Evolutionary conservation across 37 sponge, comb jelly and placozoan species (phyloP).

Genomic region (Aphrocallistes beatrix): DNA sequence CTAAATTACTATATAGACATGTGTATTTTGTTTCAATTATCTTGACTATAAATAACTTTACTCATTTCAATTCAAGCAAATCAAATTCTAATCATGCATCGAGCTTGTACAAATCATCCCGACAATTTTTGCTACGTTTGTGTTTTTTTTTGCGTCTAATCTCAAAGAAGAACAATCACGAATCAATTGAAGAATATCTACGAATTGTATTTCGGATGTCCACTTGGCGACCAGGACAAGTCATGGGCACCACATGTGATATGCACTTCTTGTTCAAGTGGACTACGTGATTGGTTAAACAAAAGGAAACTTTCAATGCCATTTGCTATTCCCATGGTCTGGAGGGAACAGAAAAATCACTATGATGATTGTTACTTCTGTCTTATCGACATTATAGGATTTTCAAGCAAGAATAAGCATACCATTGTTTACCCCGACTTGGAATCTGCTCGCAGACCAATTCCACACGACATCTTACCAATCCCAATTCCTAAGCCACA

Average conservation of each 20-base stretch:
- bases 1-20: no score
- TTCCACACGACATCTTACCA: not conserved
- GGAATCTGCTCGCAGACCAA: not conserved
- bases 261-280: not conserved
- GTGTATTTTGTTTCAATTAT: no score
- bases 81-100: not conserved
- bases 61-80: no score
- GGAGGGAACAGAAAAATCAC: conserved; percentile 16
- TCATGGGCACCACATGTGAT: not conserved
- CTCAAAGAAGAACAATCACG: not conserved
- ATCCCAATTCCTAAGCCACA: not conserved
- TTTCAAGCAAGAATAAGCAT: not conserved
- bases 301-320: not conserved
- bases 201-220: not conserved
- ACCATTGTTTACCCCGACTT: not conserved
- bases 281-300: not conserved
- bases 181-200: not conserved
- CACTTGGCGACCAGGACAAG: not conserved
- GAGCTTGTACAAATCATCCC: not conserved
- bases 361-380: conserved; percentile 8
- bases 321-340: conserved; percentile 1
- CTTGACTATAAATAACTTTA: no score
- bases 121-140: not conserved
- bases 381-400: not conserved
- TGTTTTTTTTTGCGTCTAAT: not conserved